These are phyloP conservation scores for Drosophila formosana DNA, from an alignment of 2,888 invertebrate species.

Conservation along the genomic window DNA sequence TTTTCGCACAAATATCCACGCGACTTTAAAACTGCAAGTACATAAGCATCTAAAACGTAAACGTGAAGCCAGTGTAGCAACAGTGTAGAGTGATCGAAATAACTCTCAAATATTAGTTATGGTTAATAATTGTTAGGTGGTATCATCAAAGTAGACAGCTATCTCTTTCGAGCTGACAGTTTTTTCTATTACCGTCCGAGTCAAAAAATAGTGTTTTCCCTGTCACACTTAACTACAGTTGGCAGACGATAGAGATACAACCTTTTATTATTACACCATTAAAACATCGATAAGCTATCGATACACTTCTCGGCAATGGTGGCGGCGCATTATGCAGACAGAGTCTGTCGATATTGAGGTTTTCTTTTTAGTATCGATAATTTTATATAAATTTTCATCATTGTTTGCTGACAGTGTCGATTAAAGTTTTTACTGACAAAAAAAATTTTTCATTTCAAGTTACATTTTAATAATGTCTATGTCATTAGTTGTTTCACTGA, in stretches of 20 bases:
- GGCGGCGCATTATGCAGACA: background rate
- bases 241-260: background rate
- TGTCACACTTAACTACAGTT: background rate
- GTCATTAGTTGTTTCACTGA: constrained; percentile 15
- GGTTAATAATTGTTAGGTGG: constrained; percentile 5
- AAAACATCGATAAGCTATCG: background rate
- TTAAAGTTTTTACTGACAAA: constrained; percentile 12
- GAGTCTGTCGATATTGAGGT: background rate
- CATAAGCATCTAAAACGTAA: background rate
- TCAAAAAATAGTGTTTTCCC: background rate
- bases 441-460: background rate
- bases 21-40: constrained; percentile 16
- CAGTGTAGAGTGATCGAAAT: constrained; percentile 33
- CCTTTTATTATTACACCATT: constrained; percentile 11
- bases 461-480: constrained; percentile 23
- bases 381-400: constrained; percentile 17
- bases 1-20: constrained; percentile 36
- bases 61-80: constrained; percentile 2
- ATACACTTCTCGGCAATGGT: background rate
- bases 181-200: too few species aligned
- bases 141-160: background rate
- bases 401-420: constrained; percentile 23
- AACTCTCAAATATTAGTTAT: constrained; percentile 39
- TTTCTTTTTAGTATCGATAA: constrained; percentile 6
- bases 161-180: background rate